Base-by-base conservation (phyloP, 2,797 vertebrate genomes). In the Orientallactaga sibirica region DNA sequence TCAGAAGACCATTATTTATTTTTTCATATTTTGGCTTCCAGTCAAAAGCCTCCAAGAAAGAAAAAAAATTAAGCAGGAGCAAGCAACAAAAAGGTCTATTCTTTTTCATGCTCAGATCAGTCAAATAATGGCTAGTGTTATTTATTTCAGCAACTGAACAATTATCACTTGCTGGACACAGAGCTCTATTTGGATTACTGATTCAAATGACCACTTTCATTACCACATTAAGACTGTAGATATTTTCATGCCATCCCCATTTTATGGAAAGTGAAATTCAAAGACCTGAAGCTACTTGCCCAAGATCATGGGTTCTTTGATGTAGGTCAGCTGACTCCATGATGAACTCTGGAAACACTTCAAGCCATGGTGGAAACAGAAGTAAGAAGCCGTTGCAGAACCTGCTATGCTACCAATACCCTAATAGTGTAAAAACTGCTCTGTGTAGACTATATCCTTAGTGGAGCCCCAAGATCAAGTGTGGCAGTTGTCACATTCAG, bases 171-270 rank as follows among this genome's bases (percentile, higher is more conserved):
- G 48, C 4, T 55, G 18, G 27, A 27, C 4, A 37, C 25, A 33
- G 37, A 0, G 3, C n/a, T n/a, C 41, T 37, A 0, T 20, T 7
- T 1, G 0, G 0, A 7, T 27, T 74, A 41, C 70, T 62, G 14
- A 22, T 61, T 10, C 16, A 19, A 62, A 4, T 43, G 33, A n/a
- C 29, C n/a, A 8, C 37, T 27, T 48, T 7, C 12, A 29, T 16
- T 27, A 20, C 16, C 16, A 11, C 9, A 3, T 0, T 6, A 37
- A 25, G 52, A 41, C 48, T 8, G 48, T 79, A 64, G 6, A 2
- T 41, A 2, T 48, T n/a, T 52, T 27, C 10, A 61, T 74, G 37
- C 29, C 33, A 71, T 62, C n/a, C 22, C 22, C 25, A 43, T 4
- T 5, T 85, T 15, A 81, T 86, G 20, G 62, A 29, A 62, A 70